Evolutionary conservation across 2,797 vertebrate species (phyloP), one percentile per base, ranked within the genome.

Genomic region (Phrynocephalus guinanensis): DNA sequence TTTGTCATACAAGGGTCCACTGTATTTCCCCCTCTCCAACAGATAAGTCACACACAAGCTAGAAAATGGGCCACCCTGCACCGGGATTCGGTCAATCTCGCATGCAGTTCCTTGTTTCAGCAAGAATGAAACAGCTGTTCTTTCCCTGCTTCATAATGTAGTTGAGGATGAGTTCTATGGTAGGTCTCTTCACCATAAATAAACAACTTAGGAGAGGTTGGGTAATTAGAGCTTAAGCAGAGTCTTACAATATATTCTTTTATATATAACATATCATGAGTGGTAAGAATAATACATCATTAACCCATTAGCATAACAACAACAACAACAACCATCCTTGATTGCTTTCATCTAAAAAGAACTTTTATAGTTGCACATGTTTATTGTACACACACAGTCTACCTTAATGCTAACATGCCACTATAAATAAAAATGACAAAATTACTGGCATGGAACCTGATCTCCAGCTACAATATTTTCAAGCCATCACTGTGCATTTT

Each of bases 401-500:
- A 89, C 86, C 50, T 86, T 48, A 90, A 93, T 92, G 87, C 33
- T 87, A 82, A 92, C 84, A 70, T 87, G 28, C 24, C 52, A 91
- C 44, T 79, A 73, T 79, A 82, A 90, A 95, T 89, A 92, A 80
- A 77, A 93, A 89, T 6, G 48, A 78, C 71, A 91, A 91, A 91
- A 83, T 79, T 82, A 89, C 87, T 91, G 91, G 90, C 93, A 92
- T 95, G 91, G 94, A 95, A 94, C 80, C 18, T 60, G 92, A 93
- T 91, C 83, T 84, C 92, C 90, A 82, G 84, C 77, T 90, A 87
- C 80, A 95, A 56, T 89, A 89, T 89, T 94, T 85, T 91, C 76
- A 95, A 91, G 89, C 90, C 86, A 93, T 52, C 72, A 78, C 79
- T 84, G 91, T 92, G 92, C 79, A 90, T 92, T 94, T 95, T 94